Evolutionary conservation across 2,797 vertebrate species (phyloP), one percentile per base, ranked within the genome.

Genomic region (Tauraco hartlaubi): DNA sequence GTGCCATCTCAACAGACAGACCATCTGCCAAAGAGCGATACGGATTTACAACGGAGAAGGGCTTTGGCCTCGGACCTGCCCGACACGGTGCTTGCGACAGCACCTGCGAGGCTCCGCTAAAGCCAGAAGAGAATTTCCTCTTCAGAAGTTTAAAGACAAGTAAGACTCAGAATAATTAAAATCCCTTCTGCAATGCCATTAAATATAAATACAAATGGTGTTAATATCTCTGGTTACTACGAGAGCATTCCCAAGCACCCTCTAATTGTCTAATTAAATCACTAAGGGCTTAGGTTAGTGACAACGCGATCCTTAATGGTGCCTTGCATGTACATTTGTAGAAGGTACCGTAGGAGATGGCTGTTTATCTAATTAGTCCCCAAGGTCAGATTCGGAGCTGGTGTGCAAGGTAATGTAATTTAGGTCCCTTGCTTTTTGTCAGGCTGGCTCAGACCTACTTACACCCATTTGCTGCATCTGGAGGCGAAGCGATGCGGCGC

Each of bases 261-360:
- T 95, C 94, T 97, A 96, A 97, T 97, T 96, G 94, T 96, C 92
- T 95, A 97, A 97, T 97, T 97, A 97, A 97, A 95, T 96, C 97
- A 97, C 97, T 49, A 58, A 96, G 95, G 94, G 96, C 91, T 95
- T 89, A 95, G 95, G 96, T 96, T 94, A 95, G 96, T 67, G 94
- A 96, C 94, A 97, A 87, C 25, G 79, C 73, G 95, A 87, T 95
- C 91, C 94, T 95, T 96, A 97, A 96, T 92, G 92, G 90, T 81
- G 93, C 94, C 94, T 97, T 81, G 83, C 95, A 94, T 78, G 93
- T 90, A 96, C 96, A 78, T 96, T 95, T 94, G 49, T 83, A 85
- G 78, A 94, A 92, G 93, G 67, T 64, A 87, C 54, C 69, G 92
- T 90, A 90, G 74, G 49, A 90, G 90, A 87, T 46, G 33, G 68